Evolutionary conservation across 2,113 vertebrate genomes (phyloP).

Genomic region (Cyprinodon brontotheroides): DNA sequence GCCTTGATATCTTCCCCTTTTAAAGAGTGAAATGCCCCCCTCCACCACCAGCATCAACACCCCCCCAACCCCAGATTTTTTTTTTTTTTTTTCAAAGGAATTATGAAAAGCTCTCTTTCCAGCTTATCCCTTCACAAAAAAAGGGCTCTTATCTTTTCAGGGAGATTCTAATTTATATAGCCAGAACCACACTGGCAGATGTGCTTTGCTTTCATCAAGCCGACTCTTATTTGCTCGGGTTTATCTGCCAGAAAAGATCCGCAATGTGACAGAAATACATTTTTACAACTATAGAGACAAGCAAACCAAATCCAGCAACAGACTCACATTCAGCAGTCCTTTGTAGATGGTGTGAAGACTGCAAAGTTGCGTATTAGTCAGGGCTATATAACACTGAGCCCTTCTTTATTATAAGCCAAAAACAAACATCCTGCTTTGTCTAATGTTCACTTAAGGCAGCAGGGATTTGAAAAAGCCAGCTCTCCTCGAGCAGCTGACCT

Average conservation of each 20-base stretch:
- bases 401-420: conserved; percentile 32
- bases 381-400: conserved; percentile 40
- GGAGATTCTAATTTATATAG: conserved; percentile 74
- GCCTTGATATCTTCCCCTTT: conserved; percentile 14
- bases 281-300: conserved; percentile 68
- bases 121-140: conserved; percentile 65
- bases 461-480: conserved; percentile 5
- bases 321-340: conserved; percentile 47
- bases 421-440: conserved; percentile 36
- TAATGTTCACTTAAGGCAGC: conserved; percentile 7
- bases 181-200: conserved; percentile 72
- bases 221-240: conserved; percentile 72
- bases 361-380: conserved; percentile 65
- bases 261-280: conserved; percentile 75
- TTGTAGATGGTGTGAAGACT: conserved; percentile 49
- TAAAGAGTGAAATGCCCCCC: neutral
- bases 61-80: neutral
- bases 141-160: conserved; percentile 76
- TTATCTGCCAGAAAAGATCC: conserved; percentile 71
- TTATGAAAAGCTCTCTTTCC: conserved; percentile 71
- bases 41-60: too few relatives aligned
- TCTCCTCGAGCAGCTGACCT: conserved; percentile 22
- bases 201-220: conserved; percentile 71
- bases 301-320: conserved; percentile 50
- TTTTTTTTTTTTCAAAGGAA: conserved; percentile 9